Evolutionary conservation across 2,888 invertebrate species (phyloP).

Genomic region (Mimas tiliae): DNA sequence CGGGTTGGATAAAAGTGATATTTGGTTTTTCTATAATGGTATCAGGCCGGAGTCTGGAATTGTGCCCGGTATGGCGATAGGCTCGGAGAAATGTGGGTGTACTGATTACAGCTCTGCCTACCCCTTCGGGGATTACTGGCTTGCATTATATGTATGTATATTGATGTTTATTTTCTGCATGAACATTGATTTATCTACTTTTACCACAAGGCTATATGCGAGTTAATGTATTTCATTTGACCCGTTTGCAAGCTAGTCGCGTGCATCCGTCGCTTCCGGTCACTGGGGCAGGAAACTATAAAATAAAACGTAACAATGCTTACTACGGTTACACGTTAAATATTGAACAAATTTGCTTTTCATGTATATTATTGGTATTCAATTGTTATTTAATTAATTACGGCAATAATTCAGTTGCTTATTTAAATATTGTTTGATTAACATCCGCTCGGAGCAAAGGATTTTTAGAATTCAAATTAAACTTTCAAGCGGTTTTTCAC

Average conservation of each 20-base stretch:
- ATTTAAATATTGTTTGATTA: background rate
- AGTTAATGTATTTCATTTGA: conserved; percentile 22
- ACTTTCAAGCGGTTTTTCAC: background rate
- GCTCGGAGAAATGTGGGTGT: too few species aligned
- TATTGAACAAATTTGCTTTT: conserved; percentile 11
- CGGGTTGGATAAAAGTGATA: too few species aligned
- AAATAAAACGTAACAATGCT: conserved; percentile 26
- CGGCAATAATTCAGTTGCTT: background rate
- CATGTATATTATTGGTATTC: conserved; percentile 3
- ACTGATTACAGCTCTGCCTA: too few species aligned
- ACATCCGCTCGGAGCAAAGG: background rate
- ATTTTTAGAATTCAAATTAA: background rate
- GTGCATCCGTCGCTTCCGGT: conserved; percentile 28
- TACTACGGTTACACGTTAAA: conserved; percentile 9
- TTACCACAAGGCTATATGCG: conserved; percentile 3
- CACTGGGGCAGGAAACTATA: conserved; percentile 29
- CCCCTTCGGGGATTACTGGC: too few species aligned
- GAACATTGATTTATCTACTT: background rate
- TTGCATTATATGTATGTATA: too few species aligned
- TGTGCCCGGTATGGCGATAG: too few species aligned
- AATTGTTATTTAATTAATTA: background rate
- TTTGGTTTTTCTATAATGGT: too few species aligned
- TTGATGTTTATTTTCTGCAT: background rate
- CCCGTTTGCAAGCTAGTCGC: conserved; percentile 27
- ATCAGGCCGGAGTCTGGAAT: too few species aligned